A percentile compares a stretch with the other conserved stretches of the same genome.
Evolutionary conservation across 2,888 invertebrate genomes (phyloP).

Genomic region (Hirudinaria manillensis): DNA sequence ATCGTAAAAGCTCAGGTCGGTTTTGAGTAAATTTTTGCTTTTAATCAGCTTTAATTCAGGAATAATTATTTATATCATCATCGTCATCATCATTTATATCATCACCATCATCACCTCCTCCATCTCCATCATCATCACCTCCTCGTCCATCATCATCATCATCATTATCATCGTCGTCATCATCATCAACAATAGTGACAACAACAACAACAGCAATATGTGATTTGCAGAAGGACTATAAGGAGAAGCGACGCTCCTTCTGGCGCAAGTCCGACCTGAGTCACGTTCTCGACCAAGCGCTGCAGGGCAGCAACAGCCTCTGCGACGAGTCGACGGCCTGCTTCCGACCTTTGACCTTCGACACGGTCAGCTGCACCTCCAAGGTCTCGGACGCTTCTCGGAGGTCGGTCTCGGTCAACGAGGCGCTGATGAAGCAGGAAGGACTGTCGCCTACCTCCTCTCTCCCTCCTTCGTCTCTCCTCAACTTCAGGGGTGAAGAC

Average conservation of each 20-base stretch:
- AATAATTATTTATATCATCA: not conserved
- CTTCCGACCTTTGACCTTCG: not conserved
- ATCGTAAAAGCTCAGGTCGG: constrained; percentile 68
- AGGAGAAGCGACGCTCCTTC: not conserved
- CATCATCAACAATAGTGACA: not conserved
- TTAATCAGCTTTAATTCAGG: not conserved
- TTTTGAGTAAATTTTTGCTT: not conserved
- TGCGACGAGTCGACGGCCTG: not conserved
- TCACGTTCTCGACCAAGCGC: not conserved
- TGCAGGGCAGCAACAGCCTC: not conserved
- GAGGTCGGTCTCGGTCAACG: no score
- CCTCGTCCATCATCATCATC: no score
- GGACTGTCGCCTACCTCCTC: no score
- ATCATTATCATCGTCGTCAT: not conserved
- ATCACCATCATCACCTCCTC: not conserved
- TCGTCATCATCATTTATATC: no score
- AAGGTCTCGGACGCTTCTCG: no score
- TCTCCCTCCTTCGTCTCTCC: no score
- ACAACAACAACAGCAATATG: not conserved
- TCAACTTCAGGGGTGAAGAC: no score
- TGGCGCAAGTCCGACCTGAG: not conserved
- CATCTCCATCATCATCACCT: not conserved
- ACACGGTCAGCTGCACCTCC: not conserved
- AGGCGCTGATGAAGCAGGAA: no score
- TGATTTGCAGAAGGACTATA: not conserved